Evolutionary conservation across 2,113 vertebrate species (phyloP).

Genomic region (Entosphenus tridentatus): DNA sequence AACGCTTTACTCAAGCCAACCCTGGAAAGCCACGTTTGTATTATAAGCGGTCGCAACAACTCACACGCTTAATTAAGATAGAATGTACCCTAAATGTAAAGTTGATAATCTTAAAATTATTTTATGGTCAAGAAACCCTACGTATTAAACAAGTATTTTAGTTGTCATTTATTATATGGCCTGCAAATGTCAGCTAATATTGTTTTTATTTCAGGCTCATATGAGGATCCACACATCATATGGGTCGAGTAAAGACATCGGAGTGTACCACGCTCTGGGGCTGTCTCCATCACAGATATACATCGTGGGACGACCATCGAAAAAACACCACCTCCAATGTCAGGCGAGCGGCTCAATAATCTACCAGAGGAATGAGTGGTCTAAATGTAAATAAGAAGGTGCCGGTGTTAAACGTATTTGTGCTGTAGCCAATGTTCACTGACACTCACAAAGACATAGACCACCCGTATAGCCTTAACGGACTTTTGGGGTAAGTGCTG

Average conservation of each 20-base stretch:
- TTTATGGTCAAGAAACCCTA: not conserved
- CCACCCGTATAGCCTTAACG: not conserved
- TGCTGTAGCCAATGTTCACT: not conserved
- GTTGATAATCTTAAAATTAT: not conserved
- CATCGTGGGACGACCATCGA: conserved; percentile 77
- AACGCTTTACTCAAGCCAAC: too few species aligned
- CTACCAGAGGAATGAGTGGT: not conserved
- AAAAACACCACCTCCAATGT: conserved; percentile 89
- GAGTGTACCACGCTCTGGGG: conserved; percentile 77
- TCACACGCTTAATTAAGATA: not conserved
- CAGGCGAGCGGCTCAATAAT: conserved; percentile 31
- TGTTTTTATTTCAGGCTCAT: conserved; percentile 45
- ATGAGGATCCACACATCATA: conserved; percentile 91
- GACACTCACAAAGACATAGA: not conserved
- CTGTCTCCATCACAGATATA: conserved; percentile 70
- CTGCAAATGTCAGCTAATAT: conserved; percentile 2
- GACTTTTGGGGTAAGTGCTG: not conserved
- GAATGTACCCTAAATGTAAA: not conserved
- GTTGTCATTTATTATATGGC: conserved; percentile 1
- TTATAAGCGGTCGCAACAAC: too few species aligned
- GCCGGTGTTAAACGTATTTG: too few species aligned
- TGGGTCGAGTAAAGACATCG: conserved; percentile 92
- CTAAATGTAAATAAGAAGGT: too few species aligned
- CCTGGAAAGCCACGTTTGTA: too few species aligned
- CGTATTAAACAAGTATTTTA: not conserved